These are phyloP conservation scores for Sminthurinus aureus DNA, from an alignment of 2,888 invertebrate genomes.

Conservation along the genomic window DNA sequence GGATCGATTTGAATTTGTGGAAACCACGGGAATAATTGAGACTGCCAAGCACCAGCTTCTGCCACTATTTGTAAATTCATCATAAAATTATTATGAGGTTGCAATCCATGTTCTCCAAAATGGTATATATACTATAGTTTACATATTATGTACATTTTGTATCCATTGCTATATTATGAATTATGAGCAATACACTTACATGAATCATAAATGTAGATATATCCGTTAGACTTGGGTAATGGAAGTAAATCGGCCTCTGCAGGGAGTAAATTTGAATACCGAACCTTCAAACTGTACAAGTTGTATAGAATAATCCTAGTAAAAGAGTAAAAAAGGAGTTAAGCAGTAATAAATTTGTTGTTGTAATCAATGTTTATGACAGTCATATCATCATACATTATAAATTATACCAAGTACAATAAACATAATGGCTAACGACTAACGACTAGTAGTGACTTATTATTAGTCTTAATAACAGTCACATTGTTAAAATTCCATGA, in stretches of 20 bases:
- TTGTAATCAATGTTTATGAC: background rate
- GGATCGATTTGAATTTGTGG: slow-evolving; percentile 29
- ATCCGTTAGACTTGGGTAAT: background rate
- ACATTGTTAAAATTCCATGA: too few relatives aligned
- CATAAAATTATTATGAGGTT: background rate
- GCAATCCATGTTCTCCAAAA: background rate
- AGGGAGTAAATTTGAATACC: slow-evolving; percentile 35
- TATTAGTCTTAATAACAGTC: too few relatives aligned
- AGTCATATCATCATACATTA: background rate
- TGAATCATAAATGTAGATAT: slow-evolving; percentile 45
- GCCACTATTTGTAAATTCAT: background rate
- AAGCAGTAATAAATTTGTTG: background rate
- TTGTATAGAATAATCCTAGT: slow-evolving; percentile 26
- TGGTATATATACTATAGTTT: too few relatives aligned
- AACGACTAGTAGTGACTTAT: too few relatives aligned
- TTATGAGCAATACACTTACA: slow-evolving; percentile 38
- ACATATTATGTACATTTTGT: background rate
- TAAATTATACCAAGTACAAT: background rate
- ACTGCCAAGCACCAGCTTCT: slow-evolving; percentile 32
- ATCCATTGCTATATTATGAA: background rate
- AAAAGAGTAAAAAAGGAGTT: background rate
- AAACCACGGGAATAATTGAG: slow-evolving; percentile 29
- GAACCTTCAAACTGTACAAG: slow-evolving; percentile 27
- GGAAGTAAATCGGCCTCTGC: slow-evolving; percentile 26
- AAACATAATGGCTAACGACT: background rate